Percentiles rank a stretch among this genome's conserved stretches.
phyloP scores from a whole-genome alignment of 1,140 invertebrate species.

The Bombus impatiens region DNA sequence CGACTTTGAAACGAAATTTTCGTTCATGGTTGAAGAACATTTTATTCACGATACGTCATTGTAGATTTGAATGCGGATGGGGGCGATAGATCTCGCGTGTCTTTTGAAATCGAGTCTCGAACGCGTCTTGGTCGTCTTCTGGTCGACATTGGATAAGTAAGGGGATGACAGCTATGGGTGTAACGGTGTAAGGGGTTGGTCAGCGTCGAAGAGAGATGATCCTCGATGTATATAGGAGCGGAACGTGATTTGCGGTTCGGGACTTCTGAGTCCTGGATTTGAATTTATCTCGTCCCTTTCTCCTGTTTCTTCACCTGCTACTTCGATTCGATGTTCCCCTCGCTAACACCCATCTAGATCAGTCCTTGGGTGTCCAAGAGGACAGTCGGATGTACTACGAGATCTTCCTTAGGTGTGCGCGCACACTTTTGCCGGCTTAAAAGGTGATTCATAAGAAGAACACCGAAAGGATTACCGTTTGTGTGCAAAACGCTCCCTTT shows the following conservation, averaged over 20 bases:
- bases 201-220: conserved; percentile 78
- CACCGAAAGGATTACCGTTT: conserved; percentile 53
- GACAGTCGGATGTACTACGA: conserved; percentile 61
- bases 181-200: conserved; percentile 72
- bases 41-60: conserved; percentile 33
- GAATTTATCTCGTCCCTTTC: conserved; percentile 76
- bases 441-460: conserved; percentile 60
- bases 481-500: conserved; percentile 54
- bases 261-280: conserved; percentile 76
- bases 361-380: conserved; percentile 44
- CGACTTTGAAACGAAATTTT: not conserved
- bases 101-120: conserved; percentile 66
- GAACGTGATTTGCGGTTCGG: conserved; percentile 78
- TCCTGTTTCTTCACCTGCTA: conserved; percentile 53
- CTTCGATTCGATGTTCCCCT: conserved; percentile 56
- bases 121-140: conserved; percentile 48
- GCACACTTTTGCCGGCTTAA: conserved; percentile 23
- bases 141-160: conserved; percentile 74
- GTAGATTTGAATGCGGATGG: conserved; percentile 20
- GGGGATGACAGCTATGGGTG: conserved; percentile 72
- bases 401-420: conserved; percentile 49
- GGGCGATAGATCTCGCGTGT: conserved; percentile 61
- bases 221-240: conserved; percentile 74
- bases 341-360: conserved; percentile 52
- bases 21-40: not conserved